These are phyloP conservation scores for Poecilia latipinna DNA, from an alignment of 2,113 vertebrate genomes.

Conservation along the genomic window DNA sequence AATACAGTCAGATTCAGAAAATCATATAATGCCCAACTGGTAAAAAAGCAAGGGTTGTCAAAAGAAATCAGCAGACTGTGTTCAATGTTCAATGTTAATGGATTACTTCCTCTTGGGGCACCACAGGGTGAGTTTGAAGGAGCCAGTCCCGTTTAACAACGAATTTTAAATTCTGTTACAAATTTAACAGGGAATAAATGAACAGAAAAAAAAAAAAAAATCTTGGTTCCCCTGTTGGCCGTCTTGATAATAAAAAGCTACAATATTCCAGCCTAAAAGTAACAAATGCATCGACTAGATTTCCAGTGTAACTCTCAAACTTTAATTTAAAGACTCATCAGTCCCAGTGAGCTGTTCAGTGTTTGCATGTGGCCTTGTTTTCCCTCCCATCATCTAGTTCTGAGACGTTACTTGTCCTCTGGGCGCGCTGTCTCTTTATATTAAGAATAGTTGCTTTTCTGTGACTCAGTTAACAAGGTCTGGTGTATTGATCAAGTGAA, in stretches of 20 bases:
- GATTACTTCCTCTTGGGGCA: not conserved
- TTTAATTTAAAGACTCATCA: not conserved
- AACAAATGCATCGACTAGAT: not conserved
- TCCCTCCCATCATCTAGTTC: not conserved
- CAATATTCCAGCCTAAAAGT: not conserved
- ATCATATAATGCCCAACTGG: not conserved
- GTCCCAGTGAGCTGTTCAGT: not conserved
- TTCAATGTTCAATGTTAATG: not conserved
- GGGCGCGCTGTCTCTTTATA: not conserved
- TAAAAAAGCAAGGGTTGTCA: not conserved
- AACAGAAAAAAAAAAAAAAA: not conserved
- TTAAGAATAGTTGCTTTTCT: not conserved
- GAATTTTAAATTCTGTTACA: not conserved
- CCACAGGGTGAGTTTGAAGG: too few relatives aligned
- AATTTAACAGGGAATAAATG: not conserved
- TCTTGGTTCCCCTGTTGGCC: not conserved
- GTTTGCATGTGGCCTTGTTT: not conserved
- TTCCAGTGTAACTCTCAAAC: not conserved
- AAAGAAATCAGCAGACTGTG: not conserved
- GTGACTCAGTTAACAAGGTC: not conserved
- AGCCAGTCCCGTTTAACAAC: too few relatives aligned
- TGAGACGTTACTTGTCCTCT: not conserved
- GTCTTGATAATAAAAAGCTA: not conserved
- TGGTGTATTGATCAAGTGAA: constrained; percentile 10
- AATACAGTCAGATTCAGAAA: not conserved